A percentile compares a stretch with the other conserved stretches of the same genome.
These are phyloP conservation scores for Leptodactylus fallax DNA, from an alignment of 2,797 vertebrate species.

Conservation along the genomic window DNA sequence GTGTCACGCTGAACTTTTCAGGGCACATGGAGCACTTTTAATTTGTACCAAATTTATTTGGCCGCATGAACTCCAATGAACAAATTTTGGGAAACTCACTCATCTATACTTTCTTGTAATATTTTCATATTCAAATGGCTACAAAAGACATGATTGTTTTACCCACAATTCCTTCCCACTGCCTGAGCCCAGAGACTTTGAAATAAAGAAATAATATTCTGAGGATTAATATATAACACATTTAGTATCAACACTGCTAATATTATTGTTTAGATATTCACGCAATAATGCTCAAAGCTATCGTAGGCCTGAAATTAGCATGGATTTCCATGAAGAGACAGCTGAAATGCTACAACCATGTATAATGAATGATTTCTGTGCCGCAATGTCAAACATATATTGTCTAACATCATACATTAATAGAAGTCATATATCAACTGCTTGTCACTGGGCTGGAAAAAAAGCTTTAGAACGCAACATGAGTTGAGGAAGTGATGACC, in stretches of 20 bases:
- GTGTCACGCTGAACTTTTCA: too few species aligned
- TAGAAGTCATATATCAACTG: conserved; percentile 64
- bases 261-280: conserved; percentile 37
- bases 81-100: too few species aligned
- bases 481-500: conserved; percentile 51
- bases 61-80: too few species aligned
- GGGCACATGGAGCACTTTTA: too few species aligned
- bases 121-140: neutral
- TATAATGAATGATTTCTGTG: conserved; percentile 64
- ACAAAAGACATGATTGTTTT: neutral
- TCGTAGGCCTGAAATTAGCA: conserved; percentile 15
- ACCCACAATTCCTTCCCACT: neutral
- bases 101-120: neutral
- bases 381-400: conserved; percentile 65
- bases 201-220: conserved; percentile 2
- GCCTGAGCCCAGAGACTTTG: conserved; percentile 1
- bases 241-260: conserved; percentile 41
- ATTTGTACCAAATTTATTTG: too few species aligned
- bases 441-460: conserved; percentile 62
- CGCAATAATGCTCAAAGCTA: conserved; percentile 26
- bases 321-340: conserved; percentile 66
- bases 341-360: conserved; percentile 61
- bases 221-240: conserved; percentile 45
- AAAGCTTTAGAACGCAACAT: conserved; percentile 66
- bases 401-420: conserved; percentile 65